phyloP scores from a whole-genome alignment of 2,113 vertebrate species.

The Nicator chloris region DNA sequence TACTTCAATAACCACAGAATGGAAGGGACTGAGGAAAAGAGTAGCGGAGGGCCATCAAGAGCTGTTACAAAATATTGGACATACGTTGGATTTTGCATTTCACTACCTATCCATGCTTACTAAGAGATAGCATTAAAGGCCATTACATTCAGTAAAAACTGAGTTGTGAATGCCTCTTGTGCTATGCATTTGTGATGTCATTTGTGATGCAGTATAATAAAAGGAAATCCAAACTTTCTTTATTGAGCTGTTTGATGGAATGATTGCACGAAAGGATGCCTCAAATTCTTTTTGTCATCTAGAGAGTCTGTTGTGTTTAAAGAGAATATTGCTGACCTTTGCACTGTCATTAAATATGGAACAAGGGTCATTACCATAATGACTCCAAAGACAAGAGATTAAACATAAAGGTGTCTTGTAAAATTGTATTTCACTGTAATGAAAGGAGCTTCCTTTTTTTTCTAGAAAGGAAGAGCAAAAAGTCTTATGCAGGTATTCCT shows the following conservation, averaged over 20 bases:
- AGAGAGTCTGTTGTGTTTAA: not conserved
- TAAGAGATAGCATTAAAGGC: not conserved
- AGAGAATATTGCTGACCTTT: not conserved
- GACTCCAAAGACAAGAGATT: not conserved
- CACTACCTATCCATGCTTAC: not conserved
- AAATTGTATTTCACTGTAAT: not conserved
- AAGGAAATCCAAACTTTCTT: not conserved
- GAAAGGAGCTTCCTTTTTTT: not conserved
- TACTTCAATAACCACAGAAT: not conserved
- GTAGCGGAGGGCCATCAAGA: not conserved
- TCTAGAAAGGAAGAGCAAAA: not conserved
- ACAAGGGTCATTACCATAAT: not conserved
- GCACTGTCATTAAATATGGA: not conserved
- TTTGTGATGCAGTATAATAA: not conserved
- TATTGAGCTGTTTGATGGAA: not conserved
- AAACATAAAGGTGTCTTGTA: not conserved
- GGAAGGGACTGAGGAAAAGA: not conserved
- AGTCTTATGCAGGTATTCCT: not conserved
- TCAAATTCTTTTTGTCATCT: not conserved
- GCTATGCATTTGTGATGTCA: not conserved
- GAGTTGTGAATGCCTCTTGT: not conserved
- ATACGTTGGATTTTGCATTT: not conserved
- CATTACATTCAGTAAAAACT: not conserved
- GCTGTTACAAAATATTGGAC: rapidly evolving
- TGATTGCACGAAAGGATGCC: not conserved